phyloP scores from a whole-genome alignment of 2,797 vertebrate genomes.

The Brachyrhaphis roseni region DNA sequence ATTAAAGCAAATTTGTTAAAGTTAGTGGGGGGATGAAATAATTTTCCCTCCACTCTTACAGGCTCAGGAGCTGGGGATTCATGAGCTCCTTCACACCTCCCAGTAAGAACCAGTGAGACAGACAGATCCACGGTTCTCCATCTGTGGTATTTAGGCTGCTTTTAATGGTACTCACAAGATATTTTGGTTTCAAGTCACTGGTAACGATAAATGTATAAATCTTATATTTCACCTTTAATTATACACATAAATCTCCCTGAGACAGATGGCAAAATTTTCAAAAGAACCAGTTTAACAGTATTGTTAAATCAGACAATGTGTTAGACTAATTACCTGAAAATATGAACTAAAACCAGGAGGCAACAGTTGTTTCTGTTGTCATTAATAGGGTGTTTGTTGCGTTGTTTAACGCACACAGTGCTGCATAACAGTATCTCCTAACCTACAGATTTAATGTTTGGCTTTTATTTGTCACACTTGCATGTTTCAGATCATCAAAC shows the following conservation, averaged over 20 bases:
- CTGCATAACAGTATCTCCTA: not conserved
- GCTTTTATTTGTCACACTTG: not conserved
- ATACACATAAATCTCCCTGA: not conserved
- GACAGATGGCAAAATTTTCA: not conserved
- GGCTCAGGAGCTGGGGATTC: constrained; percentile 30
- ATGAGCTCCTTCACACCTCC: constrained; percentile 28
- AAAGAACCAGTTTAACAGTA: not conserved
- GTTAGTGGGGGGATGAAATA: constrained; percentile 30
- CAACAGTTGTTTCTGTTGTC: not conserved
- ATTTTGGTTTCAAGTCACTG: not conserved
- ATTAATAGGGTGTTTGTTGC: not conserved
- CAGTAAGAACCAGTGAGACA: constrained; percentile 20
- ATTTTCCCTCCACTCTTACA: constrained; percentile 30
- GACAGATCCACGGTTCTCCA: not conserved
- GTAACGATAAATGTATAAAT: not conserved
- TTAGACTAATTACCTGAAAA: not conserved
- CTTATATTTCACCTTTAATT: not conserved
- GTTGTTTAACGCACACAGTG: not conserved
- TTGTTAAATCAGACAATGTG: not conserved
- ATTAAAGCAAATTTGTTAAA: constrained; percentile 61
- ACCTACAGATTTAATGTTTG: not conserved
- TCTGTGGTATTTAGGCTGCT: not conserved
- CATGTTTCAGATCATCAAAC: not conserved
- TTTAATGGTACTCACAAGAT: not conserved
- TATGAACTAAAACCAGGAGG: not conserved